Evolutionary conservation across 2,797 vertebrate genomes (phyloP).

Genomic region (Coluber constrictor): DNA sequence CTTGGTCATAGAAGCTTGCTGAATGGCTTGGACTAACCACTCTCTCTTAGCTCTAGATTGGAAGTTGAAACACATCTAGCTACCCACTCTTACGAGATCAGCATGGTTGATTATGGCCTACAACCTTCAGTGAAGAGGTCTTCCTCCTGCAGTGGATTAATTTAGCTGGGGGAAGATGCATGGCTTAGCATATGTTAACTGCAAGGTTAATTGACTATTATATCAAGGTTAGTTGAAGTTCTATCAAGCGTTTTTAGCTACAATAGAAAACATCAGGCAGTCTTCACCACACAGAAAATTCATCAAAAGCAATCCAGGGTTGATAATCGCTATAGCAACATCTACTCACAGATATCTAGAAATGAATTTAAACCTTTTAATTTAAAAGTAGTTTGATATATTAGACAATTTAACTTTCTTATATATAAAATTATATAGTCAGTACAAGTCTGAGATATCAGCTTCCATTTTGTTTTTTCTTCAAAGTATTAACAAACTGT

Average conservation of each 20-base stretch:
- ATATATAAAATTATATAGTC: background rate
- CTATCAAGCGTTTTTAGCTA: slow-evolving; percentile 28
- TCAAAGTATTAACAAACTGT: background rate
- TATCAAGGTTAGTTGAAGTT: slow-evolving; percentile 12
- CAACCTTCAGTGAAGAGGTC: background rate
- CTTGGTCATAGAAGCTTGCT: background rate
- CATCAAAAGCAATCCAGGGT: background rate
- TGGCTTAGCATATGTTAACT: slow-evolving; percentile 27
- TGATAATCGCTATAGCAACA: background rate
- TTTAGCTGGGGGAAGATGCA: background rate
- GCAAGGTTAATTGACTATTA: slow-evolving; percentile 10
- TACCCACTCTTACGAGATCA: background rate
- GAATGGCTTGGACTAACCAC: background rate
- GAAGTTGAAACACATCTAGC: background rate
- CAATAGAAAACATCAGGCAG: slow-evolving; percentile 11
- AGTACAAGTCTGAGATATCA: background rate
- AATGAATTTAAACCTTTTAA: background rate
- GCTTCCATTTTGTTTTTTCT: slow-evolving; percentile 1
- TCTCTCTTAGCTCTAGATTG: background rate
- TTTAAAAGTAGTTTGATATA: background rate
- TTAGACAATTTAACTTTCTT: background rate
- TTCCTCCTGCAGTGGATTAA: background rate
- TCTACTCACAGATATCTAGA: background rate
- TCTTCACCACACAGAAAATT: background rate
- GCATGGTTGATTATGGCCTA: background rate